Evolutionary conservation across 2,888 invertebrate species (phyloP), one percentile per base, ranked within the genome.

Genomic region (Merodon equestris): DNA sequence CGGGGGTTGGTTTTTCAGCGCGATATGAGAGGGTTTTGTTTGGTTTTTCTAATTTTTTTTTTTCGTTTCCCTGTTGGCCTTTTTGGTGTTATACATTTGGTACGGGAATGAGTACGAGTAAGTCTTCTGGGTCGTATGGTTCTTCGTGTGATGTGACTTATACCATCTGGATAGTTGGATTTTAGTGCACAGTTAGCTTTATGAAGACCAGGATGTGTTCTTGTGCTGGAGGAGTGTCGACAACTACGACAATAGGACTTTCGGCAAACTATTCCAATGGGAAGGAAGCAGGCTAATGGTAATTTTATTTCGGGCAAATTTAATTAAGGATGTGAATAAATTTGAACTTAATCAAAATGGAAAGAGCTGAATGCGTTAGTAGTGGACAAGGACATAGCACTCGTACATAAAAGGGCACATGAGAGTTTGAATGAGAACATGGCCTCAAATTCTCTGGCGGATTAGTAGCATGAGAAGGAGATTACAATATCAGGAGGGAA

Each of bases 281-380:
- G 64, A 27, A 7, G 27, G 2, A n/a, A n/a, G n/a, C 7, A 27
- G 27, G 50, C 60, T 71, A 74, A 74, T 64, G 79, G 68, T 79
- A 73, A 64, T 64, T 79, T 79, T 68, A 74, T 68, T 79, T 74
- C 18, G 18, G 63, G 53, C 17, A 50, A 64, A 79, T 79, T 79
- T 60, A 73, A 74, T 79, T 79, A 76, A 60, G 66, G 58, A 71
- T 64, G 58, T 73, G 79, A 68, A 73, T 79, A 73, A 58, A 74
- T 74, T 79, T 58, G n/a, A 58, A 67, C 15, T 63, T 68, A 27
- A 63, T 53, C 47, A 74, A 67, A 72, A 57, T 56, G 15, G 19
- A 45, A 3, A 17, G 17, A 27, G 7, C 13, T 63, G 38, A 45
- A 36, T 63, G 44, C 34, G 42, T 34, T 14, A 51, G 38, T 10